Evolutionary conservation across 1,140 invertebrate species (phyloP).

Genomic region (Bombus sibiricus): DNA sequence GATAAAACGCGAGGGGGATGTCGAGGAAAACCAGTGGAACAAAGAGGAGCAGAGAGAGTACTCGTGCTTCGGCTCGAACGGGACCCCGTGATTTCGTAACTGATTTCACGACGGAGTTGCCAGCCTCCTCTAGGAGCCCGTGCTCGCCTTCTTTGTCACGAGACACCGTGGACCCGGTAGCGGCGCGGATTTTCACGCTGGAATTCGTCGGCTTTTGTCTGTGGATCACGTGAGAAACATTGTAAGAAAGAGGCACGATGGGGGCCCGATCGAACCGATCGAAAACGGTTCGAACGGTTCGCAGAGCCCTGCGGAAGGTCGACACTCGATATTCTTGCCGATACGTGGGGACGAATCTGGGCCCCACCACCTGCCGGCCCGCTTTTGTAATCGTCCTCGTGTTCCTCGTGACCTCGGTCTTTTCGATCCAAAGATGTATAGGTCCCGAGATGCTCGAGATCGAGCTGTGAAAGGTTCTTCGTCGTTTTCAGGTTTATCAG

Average conservation of each 20-base stretch:
- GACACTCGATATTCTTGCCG: constrained; percentile 62
- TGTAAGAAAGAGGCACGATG: constrained; percentile 68
- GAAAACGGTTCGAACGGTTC: constrained; percentile 59
- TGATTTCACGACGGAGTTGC: constrained; percentile 75
- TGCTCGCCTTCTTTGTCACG: constrained; percentile 28
- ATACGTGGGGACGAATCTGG: constrained; percentile 34
- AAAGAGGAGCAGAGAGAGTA: neutral
- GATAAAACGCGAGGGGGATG: neutral
- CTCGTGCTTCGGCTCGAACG: constrained; percentile 53
- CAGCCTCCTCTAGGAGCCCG: constrained; percentile 50
- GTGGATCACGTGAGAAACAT: constrained; percentile 78
- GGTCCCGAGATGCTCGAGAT: neutral
- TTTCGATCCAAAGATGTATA: neutral
- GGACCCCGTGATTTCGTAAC: constrained; percentile 78
- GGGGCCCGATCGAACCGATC: constrained; percentile 75
- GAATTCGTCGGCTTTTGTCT: constrained; percentile 74
- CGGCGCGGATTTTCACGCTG: constrained; percentile 73
- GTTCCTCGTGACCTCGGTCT: neutral
- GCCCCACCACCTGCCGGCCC: constrained; percentile 58
- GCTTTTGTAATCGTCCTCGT: constrained; percentile 54
- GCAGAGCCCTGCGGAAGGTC: constrained; percentile 44
- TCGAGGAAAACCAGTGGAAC: neutral
- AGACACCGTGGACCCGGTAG: constrained; percentile 50
- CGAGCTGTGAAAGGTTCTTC: neutral
- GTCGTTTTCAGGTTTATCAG: neutral